Base-by-base conservation (phyloP, 1,140 invertebrate species). In the Aphidius ervi region DNA sequence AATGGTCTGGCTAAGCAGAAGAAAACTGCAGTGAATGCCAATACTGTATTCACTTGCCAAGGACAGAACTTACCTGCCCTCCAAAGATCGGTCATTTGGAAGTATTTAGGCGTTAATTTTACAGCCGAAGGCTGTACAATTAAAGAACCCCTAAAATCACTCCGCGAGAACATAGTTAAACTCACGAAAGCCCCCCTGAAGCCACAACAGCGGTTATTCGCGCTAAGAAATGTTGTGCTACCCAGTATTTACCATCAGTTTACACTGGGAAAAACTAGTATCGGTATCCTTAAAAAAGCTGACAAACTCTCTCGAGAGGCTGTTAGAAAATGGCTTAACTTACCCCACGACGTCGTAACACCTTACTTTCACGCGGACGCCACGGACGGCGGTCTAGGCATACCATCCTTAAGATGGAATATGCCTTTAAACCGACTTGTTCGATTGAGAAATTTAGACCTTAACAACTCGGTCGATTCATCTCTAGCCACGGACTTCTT, bases 401-500 rank as follows among this genome's bases (percentile, higher is more conserved):
- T 76, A 0, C 67, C 67, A 3, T 65, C 66, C 0, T 42, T 70
- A 6, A 45, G 67, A 6, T 68, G 63, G 60, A 7, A 39, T 2
- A 58, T 59, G 10, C 66, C 69, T 0, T 9, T 63, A 3, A n/a
- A 50, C 0, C 55, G 68, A 10, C 31, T 49, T 1, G 0, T 46
- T 5, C 31, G 65, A 1, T 43, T 66, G 0, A 31, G n/a, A 3
- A 53, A 16, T 5, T 9, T 42, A 20, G 5, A 57, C 59, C 5
- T 31, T 3, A 6, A n/a, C 23, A 31, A 31, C 2, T 31, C 23
- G 4, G 4, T 3, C 4, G 23, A 3, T 31, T 31, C 23, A 3
- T 31, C 23, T 31, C 23, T 31, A 31, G 23, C 84, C 81, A 80
- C 83, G 84, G 83, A 83, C 85, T 84, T 82, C 86, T 87, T 86